Conservation (phyloP, 2,797 vertebrate genomes). For the Mus spretus region DNA sequence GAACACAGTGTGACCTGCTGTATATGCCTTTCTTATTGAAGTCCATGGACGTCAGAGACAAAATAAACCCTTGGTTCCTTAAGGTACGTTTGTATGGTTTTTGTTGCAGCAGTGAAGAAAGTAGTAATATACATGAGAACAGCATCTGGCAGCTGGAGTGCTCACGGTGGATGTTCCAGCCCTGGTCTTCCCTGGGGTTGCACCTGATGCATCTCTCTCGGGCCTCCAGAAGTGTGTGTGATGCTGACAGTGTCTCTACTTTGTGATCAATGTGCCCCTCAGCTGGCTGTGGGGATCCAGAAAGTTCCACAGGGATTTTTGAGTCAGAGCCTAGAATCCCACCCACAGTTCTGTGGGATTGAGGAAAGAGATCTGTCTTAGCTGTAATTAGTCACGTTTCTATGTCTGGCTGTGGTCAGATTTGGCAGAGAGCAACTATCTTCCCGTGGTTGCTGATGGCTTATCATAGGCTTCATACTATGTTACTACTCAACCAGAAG, state of each 20-base stretch:
- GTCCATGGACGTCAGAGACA: neutral
- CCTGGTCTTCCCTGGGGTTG: neutral
- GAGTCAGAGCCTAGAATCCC: neutral
- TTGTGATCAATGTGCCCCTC: neutral
- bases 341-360: neutral
- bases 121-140: neutral
- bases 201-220: neutral
- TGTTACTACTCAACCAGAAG: neutral
- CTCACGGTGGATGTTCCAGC: neutral
- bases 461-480: neutral
- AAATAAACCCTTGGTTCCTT: neutral
- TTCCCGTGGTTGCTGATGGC: neutral
- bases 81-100: neutral
- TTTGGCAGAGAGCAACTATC: neutral
- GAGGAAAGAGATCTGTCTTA: neutral
- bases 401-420: neutral
- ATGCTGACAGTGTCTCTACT: neutral
- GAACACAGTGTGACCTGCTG: neutral
- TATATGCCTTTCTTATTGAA: neutral
- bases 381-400: rapidly evolving
- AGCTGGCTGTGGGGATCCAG: neutral
- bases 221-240: neutral
- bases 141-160: neutral
- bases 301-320: neutral
- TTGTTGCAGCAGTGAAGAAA: neutral